Evolutionary conservation across 1,140 invertebrate species (phyloP).

Genomic region (Patella vulgata): DNA sequence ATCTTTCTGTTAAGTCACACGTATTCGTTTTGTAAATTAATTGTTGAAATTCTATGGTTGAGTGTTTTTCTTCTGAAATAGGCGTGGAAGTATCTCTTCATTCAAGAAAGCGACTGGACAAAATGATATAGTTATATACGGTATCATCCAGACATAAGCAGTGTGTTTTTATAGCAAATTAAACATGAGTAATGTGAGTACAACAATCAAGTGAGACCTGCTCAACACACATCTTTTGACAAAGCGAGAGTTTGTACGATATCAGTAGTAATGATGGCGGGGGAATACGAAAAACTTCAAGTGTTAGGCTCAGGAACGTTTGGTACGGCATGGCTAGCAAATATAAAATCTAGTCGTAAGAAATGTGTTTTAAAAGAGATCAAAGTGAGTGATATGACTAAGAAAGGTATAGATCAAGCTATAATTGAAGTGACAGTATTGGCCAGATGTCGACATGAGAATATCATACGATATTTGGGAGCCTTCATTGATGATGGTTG

Average conservation of each 20-base stretch:
- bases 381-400: conserved; percentile 67
- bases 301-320: conserved; percentile 72
- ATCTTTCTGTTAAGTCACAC: too few species aligned
- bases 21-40: too few species aligned
- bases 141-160: too few species aligned
- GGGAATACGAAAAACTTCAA: conserved; percentile 40
- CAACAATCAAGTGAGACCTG: too few species aligned
- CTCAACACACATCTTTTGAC: too few species aligned
- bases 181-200: too few species aligned
- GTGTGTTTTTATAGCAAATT: too few species aligned
- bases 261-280: conserved; percentile 39
- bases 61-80: too few species aligned
- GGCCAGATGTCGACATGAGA: conserved; percentile 67
- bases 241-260: conserved; percentile 11
- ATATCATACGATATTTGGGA: conserved; percentile 68
- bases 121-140: too few species aligned
- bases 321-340: conserved; percentile 73
- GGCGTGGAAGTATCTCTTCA: too few species aligned
- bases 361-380: conserved; percentile 74
- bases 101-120: too few species aligned
- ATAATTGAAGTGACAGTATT: conserved; percentile 66
- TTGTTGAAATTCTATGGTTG: too few species aligned
- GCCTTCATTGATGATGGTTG: conserved; percentile 64
- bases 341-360: conserved; percentile 66
- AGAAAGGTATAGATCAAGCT: conserved; percentile 69